A percentile compares a stretch with the other conserved stretches of the same genome.
Evolutionary conservation across 2,888 invertebrate species (phyloP).

Genomic region (Volucella inflata): DNA sequence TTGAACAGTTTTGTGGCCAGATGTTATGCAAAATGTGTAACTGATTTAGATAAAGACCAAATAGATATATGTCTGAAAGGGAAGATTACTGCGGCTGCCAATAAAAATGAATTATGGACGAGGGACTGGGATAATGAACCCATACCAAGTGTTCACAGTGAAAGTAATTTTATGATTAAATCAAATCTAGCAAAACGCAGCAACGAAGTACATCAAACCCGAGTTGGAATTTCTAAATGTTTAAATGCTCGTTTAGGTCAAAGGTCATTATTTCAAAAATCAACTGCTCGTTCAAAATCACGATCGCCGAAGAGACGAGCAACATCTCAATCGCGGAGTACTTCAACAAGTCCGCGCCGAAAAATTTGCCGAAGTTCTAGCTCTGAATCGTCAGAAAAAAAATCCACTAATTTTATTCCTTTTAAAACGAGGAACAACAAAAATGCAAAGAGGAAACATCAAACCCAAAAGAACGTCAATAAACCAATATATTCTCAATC

Average conservation of each 20-base stretch:
- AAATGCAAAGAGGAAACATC: constrained; percentile 81
- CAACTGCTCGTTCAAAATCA: constrained; percentile 82
- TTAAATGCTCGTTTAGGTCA: constrained; percentile 86
- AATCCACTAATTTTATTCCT: constrained; percentile 79
- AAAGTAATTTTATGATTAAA: constrained; percentile 86
- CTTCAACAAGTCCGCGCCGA: constrained; percentile 85
- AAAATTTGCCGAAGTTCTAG: constrained; percentile 84
- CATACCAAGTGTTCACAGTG: constrained; percentile 93
- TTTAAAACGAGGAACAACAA: constrained; percentile 78
- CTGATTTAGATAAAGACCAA: constrained; percentile 95
- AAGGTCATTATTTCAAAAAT: constrained; percentile 82
- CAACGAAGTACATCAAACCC: constrained; percentile 76
- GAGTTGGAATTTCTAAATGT: constrained; percentile 85
- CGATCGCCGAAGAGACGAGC: constrained; percentile 78
- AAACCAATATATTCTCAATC: constrained; percentile 88
- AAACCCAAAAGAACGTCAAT: constrained; percentile 82
- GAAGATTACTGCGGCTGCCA: constrained; percentile 95
- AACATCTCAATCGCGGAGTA: constrained; percentile 78
- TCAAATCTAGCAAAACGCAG: constrained; percentile 85
- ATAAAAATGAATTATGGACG: constrained; percentile 93
- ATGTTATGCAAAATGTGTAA: constrained; percentile 95
- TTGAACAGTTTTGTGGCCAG: constrained; percentile 94
- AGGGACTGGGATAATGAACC: constrained; percentile 98
- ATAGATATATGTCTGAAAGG: constrained; percentile 97
- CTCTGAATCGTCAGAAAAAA: constrained; percentile 81